Evolutionary conservation across 2,797 vertebrate species (phyloP).

Genomic region (Alosa sapidissima): DNA sequence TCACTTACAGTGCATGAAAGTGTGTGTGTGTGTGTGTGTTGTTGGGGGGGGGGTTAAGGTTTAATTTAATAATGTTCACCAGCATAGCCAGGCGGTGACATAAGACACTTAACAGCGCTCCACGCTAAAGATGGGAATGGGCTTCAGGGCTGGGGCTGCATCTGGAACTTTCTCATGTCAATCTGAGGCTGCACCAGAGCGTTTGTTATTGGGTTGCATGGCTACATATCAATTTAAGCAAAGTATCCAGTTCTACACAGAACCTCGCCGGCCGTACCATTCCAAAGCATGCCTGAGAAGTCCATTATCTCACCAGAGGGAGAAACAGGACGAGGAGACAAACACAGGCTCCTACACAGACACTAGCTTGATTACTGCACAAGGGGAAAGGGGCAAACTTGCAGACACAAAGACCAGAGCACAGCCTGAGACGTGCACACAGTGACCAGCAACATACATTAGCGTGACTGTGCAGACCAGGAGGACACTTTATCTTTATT

Average conservation of each 20-base stretch:
- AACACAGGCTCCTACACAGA: not conserved
- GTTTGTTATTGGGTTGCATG: conserved; percentile 30
- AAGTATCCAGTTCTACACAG: conserved; percentile 11
- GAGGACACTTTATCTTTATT: too few species aligned
- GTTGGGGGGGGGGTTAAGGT: conserved; percentile 7
- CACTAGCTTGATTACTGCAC: not conserved
- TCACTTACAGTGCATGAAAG: not conserved
- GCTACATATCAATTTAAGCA: conserved; percentile 30
- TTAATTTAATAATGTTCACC: conserved; percentile 32
- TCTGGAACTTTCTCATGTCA: conserved; percentile 33
- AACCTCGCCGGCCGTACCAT: conserved; percentile 10
- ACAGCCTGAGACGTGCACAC: not conserved
- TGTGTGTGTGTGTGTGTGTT: not conserved
- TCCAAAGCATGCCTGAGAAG: conserved; percentile 26
- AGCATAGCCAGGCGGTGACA: conserved; percentile 33
- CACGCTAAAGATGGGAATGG: conserved; percentile 15
- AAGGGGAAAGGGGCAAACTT: not conserved
- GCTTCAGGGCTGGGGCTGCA: conserved; percentile 26
- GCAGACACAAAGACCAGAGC: not conserved
- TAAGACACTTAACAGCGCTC: not conserved
- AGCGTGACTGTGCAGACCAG: too few species aligned
- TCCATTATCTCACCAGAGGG: conserved; percentile 22
- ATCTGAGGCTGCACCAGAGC: conserved; percentile 19
- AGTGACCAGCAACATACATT: too few species aligned
- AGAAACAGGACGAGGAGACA: conserved; percentile 16